A percentile compares a stretch with the other conserved stretches of the same genome.
These are phyloP conservation scores for Sepioteuthis lessoniana DNA, from an alignment of 2,888 invertebrate genomes.

Conservation along the genomic window DNA sequence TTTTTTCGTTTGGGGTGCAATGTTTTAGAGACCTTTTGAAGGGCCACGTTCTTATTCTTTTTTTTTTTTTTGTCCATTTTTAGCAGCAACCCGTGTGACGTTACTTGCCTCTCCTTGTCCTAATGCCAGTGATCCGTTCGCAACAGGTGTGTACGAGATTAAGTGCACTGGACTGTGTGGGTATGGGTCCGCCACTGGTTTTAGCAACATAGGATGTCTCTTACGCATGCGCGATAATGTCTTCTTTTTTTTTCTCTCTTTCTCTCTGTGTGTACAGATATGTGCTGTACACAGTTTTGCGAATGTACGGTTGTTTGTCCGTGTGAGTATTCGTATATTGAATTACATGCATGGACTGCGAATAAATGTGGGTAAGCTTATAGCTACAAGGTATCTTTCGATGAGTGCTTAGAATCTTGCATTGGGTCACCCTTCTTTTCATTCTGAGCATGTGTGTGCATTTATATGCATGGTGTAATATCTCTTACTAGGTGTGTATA, in stretches of 20 bases:
- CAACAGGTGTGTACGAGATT: not conserved
- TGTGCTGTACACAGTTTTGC: not conserved
- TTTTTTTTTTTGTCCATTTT: not conserved
- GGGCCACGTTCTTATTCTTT: not conserved
- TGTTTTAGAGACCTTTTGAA: not conserved
- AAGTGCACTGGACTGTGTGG: constrained; percentile 33
- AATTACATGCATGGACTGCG: not conserved
- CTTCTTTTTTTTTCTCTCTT: not conserved
- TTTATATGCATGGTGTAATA: not conserved
- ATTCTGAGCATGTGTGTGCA: not conserved
- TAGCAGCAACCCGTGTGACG: not conserved
- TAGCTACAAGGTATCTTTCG: too few relatives aligned
- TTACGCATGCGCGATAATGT: not conserved
- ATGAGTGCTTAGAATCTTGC: not conserved
- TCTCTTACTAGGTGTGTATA: not conserved
- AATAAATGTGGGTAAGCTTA: not conserved
- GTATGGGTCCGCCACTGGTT: not conserved
- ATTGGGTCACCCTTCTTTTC: not conserved
- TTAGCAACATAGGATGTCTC: not conserved
- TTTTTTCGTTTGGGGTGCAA: too few relatives aligned
- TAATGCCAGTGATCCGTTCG: not conserved
- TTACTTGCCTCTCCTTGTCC: not conserved
- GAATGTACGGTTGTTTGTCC: not conserved
- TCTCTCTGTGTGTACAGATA: not conserved
- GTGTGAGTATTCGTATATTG: not conserved